These are phyloP conservation scores for Bombus terrestris DNA, from an alignment of 1,140 invertebrate species.

Conservation along the genomic window DNA sequence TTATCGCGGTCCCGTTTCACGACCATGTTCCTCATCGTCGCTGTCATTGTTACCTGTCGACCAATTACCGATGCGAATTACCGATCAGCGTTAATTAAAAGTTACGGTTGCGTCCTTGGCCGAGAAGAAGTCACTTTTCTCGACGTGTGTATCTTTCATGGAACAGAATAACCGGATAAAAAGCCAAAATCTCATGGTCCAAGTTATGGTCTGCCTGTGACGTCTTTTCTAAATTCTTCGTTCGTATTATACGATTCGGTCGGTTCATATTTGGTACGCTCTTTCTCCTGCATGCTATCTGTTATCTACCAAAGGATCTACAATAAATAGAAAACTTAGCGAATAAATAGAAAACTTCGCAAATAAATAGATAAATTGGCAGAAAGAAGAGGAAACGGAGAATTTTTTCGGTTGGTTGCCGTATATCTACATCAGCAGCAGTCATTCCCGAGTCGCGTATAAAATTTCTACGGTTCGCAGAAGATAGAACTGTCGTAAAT, in stretches of 20 bases:
- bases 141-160: neutral
- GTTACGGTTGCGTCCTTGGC: constrained; percentile 28
- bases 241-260: neutral
- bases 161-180: neutral
- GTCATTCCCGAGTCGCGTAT: neutral
- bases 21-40: constrained; percentile 16
- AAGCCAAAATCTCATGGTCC: neutral
- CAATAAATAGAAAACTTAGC: too few relatives aligned
- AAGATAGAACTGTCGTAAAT: constrained; percentile 17
- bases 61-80: constrained; percentile 67
- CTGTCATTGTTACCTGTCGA: constrained; percentile 41
- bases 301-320: too few relatives aligned
- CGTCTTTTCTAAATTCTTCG: neutral
- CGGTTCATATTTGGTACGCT: too few relatives aligned
- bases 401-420: too few relatives aligned
- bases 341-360: too few relatives aligned
- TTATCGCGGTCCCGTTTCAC: constrained; percentile 48
- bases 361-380: too few relatives aligned
- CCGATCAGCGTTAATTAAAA: constrained; percentile 67
- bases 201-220: neutral
- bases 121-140: neutral
- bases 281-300: rapidly evolving
- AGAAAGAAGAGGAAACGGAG: too few relatives aligned
- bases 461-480: neutral
- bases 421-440: neutral